Base-by-base conservation (phyloP, 2,888 invertebrate species). In the Temnothorax unifasciatus region DNA sequence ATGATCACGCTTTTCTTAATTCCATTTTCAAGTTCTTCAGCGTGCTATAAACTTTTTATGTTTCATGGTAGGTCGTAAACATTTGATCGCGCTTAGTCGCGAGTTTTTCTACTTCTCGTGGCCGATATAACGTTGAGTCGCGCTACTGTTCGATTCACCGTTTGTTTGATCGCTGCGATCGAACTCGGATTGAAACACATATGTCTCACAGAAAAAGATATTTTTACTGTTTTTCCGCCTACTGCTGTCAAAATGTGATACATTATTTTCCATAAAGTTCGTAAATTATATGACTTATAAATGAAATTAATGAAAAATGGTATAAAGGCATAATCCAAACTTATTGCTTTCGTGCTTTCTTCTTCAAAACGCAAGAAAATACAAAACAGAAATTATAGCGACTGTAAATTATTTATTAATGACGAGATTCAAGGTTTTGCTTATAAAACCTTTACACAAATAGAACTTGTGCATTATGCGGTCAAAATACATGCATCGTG, bases 41-140 rank as follows among this genome's bases (percentile, higher is more conserved):
- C 47, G 11, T n/a, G 18, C 59, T 50, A 47, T 81, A 81, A 81
- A 81, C 38, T 81, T 81, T 79, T 69, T 71, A 69, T 11, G 34
- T 29, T 69, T 25, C 1, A n/a, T 25, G 47, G 41, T 38, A 9
- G 52, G 15, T 47, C 79, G 71, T 71, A 81, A 81, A 81, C 71
- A 57, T 81, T 57, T 44, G 59, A 8, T 6, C 71, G 69, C 29
- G 59, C 29, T 79, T 29, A 34, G 29, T 79, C 18, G 18, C 21
- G 34, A 44, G 6, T 57, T 44, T 13, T 59, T 75, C 61, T 76
- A 21, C 38, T 59, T 38, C 34, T 11, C 50, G 6, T 25, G 57
- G 47, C 18, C 77, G 83, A 57, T 9, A 21, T 61, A 47, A 38
- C 61, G n/a, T 50, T 3, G 77, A 83, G 50, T 69, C 15, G 6